Evolutionary conservation across 2,113 vertebrate species (phyloP).

Genomic region (Hucho hucho): DNA sequence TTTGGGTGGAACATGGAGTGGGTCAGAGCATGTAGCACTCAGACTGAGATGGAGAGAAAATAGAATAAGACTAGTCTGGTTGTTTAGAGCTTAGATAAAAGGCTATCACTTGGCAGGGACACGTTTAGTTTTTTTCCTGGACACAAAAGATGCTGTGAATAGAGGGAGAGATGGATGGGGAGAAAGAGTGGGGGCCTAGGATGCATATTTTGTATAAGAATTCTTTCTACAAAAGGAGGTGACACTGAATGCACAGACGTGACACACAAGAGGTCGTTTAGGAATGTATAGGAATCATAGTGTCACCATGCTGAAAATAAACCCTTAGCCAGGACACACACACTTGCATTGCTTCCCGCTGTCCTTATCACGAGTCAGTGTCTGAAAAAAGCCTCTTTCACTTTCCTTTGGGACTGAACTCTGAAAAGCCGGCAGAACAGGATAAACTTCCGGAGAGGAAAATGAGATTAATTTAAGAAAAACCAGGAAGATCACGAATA

Average conservation of each 20-base stretch:
- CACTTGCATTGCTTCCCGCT: constrained; percentile 51
- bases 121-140: background rate
- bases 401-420: constrained; percentile 67
- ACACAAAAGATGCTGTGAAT: constrained; percentile 11
- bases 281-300: constrained; percentile 59
- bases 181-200: background rate
- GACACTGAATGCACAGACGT: constrained; percentile 20
- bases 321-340: constrained; percentile 65
- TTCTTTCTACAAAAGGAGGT: constrained; percentile 27
- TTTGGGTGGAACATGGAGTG: too few species aligned
- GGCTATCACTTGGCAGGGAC: constrained; percentile 10
- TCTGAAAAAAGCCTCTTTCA: constrained; percentile 72
- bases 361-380: constrained; percentile 73
- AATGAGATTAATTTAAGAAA: constrained; percentile 46
- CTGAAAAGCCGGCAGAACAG: constrained; percentile 62
- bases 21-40: constrained; percentile 17
- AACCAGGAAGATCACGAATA: constrained; percentile 43
- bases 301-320: constrained; percentile 58
- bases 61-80: constrained; percentile 8
- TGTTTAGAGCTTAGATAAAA: constrained; percentile 32
- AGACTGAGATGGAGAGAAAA: constrained; percentile 5
- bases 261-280: constrained; percentile 45
- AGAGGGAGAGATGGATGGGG: background rate
- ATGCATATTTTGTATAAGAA: constrained; percentile 1
- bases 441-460: constrained; percentile 58